Conservation (phyloP, 2,888 invertebrate genomes). For the Apotomis turbidana region DNA sequence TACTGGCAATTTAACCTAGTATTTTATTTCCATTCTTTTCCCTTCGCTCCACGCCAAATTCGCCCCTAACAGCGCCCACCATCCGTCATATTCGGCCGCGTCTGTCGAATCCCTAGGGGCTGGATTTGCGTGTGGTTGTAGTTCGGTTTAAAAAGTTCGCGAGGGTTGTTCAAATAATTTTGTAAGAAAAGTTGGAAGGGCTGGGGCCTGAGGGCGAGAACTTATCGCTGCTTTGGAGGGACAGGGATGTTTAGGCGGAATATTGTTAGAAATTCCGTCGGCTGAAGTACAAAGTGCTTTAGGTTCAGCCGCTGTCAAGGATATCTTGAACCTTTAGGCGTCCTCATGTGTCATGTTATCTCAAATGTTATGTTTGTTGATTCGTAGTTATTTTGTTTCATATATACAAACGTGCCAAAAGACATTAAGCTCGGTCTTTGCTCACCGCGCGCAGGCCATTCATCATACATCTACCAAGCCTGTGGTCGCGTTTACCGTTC, state of each 20-base stretch:
- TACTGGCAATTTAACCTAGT: conserved; percentile 63
- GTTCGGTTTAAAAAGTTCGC: conserved; percentile 50
- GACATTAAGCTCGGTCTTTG: too few species aligned
- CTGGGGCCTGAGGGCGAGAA: conserved; percentile 69
- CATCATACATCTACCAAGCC: too few species aligned
- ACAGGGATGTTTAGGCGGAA: conserved; percentile 16
- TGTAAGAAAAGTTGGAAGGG: conserved; percentile 74
- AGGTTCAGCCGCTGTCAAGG: conserved; percentile 9
- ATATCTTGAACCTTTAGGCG: conserved; percentile 6
- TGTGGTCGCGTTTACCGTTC: too few species aligned
- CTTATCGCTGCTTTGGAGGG: conserved; percentile 55
- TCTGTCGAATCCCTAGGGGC: conserved; percentile 50
- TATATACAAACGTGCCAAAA: too few species aligned
- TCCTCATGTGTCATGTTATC: not conserved
- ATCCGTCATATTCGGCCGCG: conserved; percentile 25
- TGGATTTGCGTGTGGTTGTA: conserved; percentile 55
- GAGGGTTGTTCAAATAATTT: conserved; percentile 76
- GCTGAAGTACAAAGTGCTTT: not conserved
- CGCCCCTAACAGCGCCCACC: conserved; percentile 47
- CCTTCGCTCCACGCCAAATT: conserved; percentile 54
- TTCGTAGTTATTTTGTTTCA: too few species aligned
- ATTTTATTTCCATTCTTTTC: conserved; percentile 53
- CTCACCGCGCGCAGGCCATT: too few species aligned
- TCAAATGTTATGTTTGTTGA: too few species aligned
- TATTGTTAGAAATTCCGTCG: conserved; percentile 17